Evolutionary conservation across 2,888 invertebrate genomes (phyloP), one percentile per base, ranked within the genome.

Genomic region (Parochlus steinenii): DNA sequence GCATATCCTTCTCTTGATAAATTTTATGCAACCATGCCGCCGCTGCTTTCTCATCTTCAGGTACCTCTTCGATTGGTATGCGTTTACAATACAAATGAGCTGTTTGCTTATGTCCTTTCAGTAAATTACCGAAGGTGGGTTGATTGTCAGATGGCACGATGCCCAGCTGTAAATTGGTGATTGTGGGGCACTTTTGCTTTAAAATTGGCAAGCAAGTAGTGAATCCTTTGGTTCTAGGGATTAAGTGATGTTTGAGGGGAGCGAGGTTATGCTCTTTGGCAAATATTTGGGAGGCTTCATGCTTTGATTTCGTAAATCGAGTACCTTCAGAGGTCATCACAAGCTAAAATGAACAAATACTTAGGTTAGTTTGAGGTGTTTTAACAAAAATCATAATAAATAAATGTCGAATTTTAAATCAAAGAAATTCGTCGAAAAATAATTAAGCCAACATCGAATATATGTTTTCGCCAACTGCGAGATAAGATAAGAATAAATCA

Each of bases 281-380:
- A 52, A 86, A 81, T 48, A 77, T 74, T 49, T 80, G 60, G 41
- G 85, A 82, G 2, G 74, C 75, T 55, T 74, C 69, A 48, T 82
- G 79, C 52, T 89, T 89, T 45, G 69, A 71, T 37, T 67, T 61
- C 1, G 86, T 86, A 51, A 82, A 86, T 37, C 89, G 64, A 1
- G 89, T 89, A n/a, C 89, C 89, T 61, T 89, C 89, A 2, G 85
- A 80, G 47, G 81, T 86, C 44, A 87, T 56, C 38, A 86, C 55
- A 20, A 30, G 6, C 12, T 3, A 7, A 12, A 39, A 18, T 16
- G 28, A 5, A 19, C 29, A 37, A n/a, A n/a, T n/a, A n/a, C n/a
- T n/a, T n/a, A n/a, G n/a, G n/a, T n/a, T n/a, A n/a, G n/a, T n/a
- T n/a, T n/a, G n/a, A n/a, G n/a, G n/a, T n/a, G n/a, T n/a, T n/a